phyloP scores from a whole-genome alignment of 2,113 vertebrate genomes.

The Lepisosteus osseus region DNA sequence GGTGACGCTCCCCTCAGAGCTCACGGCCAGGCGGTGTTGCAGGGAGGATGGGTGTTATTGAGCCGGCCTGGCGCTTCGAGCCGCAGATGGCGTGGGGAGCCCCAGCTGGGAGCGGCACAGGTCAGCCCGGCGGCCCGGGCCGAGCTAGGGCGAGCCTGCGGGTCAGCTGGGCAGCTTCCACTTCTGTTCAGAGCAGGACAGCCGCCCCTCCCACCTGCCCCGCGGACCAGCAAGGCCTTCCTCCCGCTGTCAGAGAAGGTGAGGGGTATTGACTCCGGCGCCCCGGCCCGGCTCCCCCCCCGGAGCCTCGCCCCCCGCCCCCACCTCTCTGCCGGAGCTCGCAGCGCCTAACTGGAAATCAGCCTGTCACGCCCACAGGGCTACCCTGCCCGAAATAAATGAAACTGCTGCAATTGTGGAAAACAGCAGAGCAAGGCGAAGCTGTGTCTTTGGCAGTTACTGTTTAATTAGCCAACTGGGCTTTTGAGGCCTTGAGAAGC shows the following conservation, averaged over 20 bases:
- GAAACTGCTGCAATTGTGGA: slow-evolving; percentile 42
- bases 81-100: slow-evolving; percentile 37
- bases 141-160: too few relatives aligned
- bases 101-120: background rate
- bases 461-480: slow-evolving; percentile 57
- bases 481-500: slow-evolving; percentile 53
- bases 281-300: slow-evolving; percentile 50
- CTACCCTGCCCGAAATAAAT: slow-evolving; percentile 58
- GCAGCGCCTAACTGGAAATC: slow-evolving; percentile 32
- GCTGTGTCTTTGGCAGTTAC: slow-evolving; percentile 43
- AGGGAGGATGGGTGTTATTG: too few relatives aligned
- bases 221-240: slow-evolving; percentile 58
- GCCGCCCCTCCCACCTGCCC: slow-evolving; percentile 46
- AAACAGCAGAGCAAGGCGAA: slow-evolving; percentile 24
- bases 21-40: too few relatives aligned
- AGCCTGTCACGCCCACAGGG: slow-evolving; percentile 39
- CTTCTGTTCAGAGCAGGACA: slow-evolving; percentile 14
- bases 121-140: too few relatives aligned
- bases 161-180: background rate
- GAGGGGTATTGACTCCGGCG: slow-evolving; percentile 54
- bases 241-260: slow-evolving; percentile 49
- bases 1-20: too few relatives aligned
- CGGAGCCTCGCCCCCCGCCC: slow-evolving; percentile 48
- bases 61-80: too few relatives aligned
- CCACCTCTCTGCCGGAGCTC: slow-evolving; percentile 12